phyloP scores from a whole-genome alignment of 2,888 invertebrate species.

The Platerodrilus igneus region DNA sequence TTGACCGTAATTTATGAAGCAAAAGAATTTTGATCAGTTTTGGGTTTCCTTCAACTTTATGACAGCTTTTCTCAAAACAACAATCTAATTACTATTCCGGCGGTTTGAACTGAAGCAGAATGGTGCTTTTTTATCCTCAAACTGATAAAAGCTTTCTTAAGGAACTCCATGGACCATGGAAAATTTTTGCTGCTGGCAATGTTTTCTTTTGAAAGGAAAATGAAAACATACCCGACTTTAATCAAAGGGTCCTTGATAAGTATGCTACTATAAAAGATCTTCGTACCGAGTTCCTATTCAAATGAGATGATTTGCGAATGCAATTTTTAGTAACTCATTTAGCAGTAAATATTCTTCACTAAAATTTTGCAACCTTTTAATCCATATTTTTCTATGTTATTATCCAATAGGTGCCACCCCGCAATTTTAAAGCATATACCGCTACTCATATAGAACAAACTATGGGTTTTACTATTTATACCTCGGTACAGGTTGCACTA shows the following conservation, averaged over 20 bases:
- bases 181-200: not conserved
- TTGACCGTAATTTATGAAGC: not conserved
- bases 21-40: not conserved
- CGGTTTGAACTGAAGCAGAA: constrained; percentile 8
- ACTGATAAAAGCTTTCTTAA: constrained; percentile 4
- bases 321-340: no score
- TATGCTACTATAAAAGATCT: constrained; percentile 1
- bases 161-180: constrained; percentile 3
- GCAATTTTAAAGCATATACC: no score
- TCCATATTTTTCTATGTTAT: no score
- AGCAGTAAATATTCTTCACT: no score
- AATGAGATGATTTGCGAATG: no score
- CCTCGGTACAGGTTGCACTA: no score
- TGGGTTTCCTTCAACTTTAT: not conserved
- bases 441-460: no score
- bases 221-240: constrained; percentile 1
- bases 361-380: no score
- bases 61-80: not conserved
- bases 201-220: no score
- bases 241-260: constrained; percentile 5
- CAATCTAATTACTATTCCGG: constrained; percentile 4
- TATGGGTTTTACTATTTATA: no score
- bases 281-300: not conserved
- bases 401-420: no score
- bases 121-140: constrained; percentile 6